phyloP scores from a whole-genome alignment of 2,113 vertebrate genomes.

The Nibea albiflora region DNA sequence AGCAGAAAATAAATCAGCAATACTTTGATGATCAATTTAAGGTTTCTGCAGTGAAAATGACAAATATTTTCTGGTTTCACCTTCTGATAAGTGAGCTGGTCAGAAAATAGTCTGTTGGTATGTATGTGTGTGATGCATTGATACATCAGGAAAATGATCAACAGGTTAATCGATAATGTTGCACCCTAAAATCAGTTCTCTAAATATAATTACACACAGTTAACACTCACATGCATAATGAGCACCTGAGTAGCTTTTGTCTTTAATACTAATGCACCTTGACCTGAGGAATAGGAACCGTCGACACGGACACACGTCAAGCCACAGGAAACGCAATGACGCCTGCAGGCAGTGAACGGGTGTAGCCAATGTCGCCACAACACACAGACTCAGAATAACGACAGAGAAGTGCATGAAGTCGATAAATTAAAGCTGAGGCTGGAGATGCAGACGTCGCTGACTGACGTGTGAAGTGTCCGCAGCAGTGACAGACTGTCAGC shows the following conservation, averaged over 20 bases:
- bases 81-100: not conserved
- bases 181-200: not conserved
- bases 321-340: not conserved
- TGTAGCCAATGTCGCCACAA: constrained; percentile 20
- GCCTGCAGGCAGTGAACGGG: not conserved
- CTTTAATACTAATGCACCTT: not conserved
- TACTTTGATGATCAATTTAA: not conserved
- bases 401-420: not conserved
- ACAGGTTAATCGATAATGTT: not conserved
- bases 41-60: not conserved
- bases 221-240: not conserved
- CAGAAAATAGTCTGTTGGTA: not conserved
- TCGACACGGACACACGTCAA: too few species aligned
- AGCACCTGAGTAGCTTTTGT: not conserved
- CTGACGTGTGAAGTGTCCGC: not conserved
- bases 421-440: too few species aligned
- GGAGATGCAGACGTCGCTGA: not conserved
- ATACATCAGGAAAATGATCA: not conserved
- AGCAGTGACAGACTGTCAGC: not conserved
- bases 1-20: not conserved
- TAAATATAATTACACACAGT: not conserved
- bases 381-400: too few species aligned
- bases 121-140: too few species aligned
- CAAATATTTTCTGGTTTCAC: not conserved
- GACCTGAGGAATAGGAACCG: not conserved